These are phyloP conservation scores for Gymnogyps californianus DNA, from an alignment of 2,113 vertebrate species.

Conservation along the genomic window DNA sequence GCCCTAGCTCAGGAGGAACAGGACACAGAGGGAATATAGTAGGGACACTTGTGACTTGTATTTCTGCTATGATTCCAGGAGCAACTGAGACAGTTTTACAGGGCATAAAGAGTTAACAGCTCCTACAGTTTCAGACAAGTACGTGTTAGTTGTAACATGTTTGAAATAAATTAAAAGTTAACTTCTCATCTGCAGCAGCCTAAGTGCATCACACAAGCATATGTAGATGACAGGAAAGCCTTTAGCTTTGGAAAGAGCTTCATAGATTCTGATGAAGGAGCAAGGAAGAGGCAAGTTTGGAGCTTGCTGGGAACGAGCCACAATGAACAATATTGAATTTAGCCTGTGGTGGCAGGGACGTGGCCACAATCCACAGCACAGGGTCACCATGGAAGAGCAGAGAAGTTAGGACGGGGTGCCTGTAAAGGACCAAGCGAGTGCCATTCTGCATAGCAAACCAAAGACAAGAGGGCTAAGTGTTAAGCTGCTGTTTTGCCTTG, in stretches of 20 bases:
- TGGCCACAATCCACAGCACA: background rate
- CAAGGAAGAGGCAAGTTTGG: background rate
- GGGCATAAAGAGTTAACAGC: background rate
- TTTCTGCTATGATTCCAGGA: background rate
- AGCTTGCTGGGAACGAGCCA: background rate
- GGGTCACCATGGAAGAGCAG: background rate
- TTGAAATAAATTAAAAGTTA: background rate
- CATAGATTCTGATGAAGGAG: background rate
- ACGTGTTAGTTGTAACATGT: background rate
- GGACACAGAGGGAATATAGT: background rate
- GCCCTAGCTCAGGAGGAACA: background rate
- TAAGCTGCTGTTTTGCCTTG: too few species aligned
- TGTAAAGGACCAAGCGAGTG: accelerated
- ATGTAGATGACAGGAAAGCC: background rate
- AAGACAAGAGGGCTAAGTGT: too few species aligned
- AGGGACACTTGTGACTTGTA: background rate
- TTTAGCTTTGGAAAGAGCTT: background rate
- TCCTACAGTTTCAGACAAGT: background rate
- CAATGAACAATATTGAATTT: accelerated
- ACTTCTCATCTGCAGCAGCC: background rate
- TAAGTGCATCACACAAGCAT: background rate
- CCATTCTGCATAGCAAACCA: background rate
- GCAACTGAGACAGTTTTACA: background rate
- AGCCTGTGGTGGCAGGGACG: background rate
- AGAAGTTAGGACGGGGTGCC: background rate